Evolutionary conservation across 2,113 vertebrate genomes (phyloP).

Genomic region (Noturus placidus): DNA sequence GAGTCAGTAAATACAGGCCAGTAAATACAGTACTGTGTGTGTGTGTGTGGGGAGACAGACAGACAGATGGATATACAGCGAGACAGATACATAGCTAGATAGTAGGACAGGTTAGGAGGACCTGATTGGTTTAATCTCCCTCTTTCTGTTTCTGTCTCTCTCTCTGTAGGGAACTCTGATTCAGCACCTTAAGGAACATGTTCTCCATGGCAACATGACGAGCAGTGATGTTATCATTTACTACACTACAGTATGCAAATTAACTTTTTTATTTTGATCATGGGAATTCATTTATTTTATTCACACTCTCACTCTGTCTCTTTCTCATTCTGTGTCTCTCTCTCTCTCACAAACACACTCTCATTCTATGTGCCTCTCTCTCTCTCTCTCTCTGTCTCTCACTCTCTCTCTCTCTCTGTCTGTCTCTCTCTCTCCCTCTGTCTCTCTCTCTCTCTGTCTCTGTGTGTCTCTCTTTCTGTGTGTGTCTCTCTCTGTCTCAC

Average conservation of each 20-base stretch:
- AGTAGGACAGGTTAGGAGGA: not conserved
- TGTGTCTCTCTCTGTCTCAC: no score
- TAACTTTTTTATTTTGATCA: not conserved
- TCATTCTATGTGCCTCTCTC: no score
- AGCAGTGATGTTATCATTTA: conserved; percentile 87
- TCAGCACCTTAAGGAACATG: conserved; percentile 93
- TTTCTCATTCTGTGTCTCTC: not conserved
- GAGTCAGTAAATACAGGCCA: not conserved
- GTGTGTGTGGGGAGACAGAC: not conserved
- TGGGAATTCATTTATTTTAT: not conserved
- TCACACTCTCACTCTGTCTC: not conserved
- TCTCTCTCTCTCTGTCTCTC: not conserved
- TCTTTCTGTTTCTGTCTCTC: conserved; percentile 10
- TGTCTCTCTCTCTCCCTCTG: conserved; percentile 8
- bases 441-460: not conserved
- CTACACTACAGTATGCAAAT: conserved; percentile 84
- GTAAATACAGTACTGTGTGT: not conserved
- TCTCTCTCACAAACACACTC: no score
- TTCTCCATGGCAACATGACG: conserved; percentile 88
- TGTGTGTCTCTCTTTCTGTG: no score
- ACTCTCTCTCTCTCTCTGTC: not conserved
- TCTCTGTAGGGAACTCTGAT: conserved; percentile 86
- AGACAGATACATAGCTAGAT: no score
- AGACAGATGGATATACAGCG: no score
- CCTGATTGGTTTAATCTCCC: not conserved